phyloP scores from a whole-genome alignment of 2,888 invertebrate species.

The Sthenelais limicola region DNA sequence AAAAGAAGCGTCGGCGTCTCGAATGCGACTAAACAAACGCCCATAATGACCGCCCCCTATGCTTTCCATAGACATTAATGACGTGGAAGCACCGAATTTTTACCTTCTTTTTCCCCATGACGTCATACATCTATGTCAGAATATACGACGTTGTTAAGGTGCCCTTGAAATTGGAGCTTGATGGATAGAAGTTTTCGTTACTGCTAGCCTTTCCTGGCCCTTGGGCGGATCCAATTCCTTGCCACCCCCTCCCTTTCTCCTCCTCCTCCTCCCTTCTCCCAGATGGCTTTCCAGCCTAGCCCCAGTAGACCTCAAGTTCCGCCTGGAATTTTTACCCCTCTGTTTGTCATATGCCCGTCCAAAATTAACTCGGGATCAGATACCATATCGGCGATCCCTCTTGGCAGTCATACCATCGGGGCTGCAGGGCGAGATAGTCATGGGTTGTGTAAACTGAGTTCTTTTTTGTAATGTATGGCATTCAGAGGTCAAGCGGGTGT shows the following conservation, averaged over 20 bases:
- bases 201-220: background rate
- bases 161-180: slow-evolving; percentile 14
- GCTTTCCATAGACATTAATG: no score
- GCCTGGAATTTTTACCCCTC: slow-evolving; percentile 15
- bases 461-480: no score
- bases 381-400: no score
- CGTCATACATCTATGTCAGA: slow-evolving; percentile 23
- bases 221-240: background rate
- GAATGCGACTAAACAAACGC: no score
- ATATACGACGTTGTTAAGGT: slow-evolving; percentile 17
- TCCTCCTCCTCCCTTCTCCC: background rate
- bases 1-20: no score
- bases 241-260: background rate
- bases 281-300: background rate
- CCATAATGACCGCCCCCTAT: no score
- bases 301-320: slow-evolving; percentile 1
- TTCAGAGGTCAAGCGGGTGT: no score
- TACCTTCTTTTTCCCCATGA: no score
- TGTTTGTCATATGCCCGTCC: slow-evolving; percentile 4
- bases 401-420: no score
- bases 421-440: no score
- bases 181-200: slow-evolving; percentile 18
- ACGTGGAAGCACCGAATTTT: no score
- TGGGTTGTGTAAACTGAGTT: no score
- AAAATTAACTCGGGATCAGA: slow-evolving; percentile 9